These are phyloP conservation scores for Hyposoter didymator DNA, from an alignment of 2,888 invertebrate genomes.

Conservation along the genomic window DNA sequence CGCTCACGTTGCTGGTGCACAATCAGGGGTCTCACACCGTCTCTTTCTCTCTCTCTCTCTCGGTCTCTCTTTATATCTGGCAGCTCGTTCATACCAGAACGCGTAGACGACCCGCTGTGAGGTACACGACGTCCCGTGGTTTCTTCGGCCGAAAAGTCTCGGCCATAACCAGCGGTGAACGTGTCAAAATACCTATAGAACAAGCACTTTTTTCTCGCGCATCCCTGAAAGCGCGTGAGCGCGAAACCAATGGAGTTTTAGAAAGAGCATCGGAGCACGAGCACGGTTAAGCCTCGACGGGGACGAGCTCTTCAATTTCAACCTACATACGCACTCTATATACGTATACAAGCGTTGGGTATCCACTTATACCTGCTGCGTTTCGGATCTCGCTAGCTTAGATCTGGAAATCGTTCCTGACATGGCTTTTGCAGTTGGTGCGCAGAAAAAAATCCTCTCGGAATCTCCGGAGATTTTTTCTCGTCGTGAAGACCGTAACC, in stretches of 20 bases:
- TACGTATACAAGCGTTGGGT: not conserved
- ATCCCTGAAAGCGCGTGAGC: conserved; percentile 67
- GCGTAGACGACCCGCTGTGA: conserved; percentile 75
- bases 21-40: conserved; percentile 15
- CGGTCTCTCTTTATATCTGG: conserved; percentile 20
- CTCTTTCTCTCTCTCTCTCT: conserved; percentile 21
- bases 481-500: conserved; percentile 40
- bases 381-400: conserved; percentile 39
- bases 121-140: conserved; percentile 81
- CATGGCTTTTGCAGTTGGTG: conserved; percentile 15
- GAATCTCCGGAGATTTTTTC: conserved; percentile 64
- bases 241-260: conserved; percentile 63
- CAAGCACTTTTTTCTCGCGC: conserved; percentile 72
- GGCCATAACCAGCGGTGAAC: conserved; percentile 80
- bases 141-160: conserved; percentile 78
- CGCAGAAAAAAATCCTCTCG: conserved; percentile 38
- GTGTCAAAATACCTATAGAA: conserved; percentile 82
- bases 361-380: conserved; percentile 61
- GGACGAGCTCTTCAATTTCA: conserved; percentile 26
- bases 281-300: conserved; percentile 43
- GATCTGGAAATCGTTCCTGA: conserved; percentile 57
- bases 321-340: conserved; percentile 3
- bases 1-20: conserved; percentile 51
- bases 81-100: conserved; percentile 69
- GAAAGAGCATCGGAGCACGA: conserved; percentile 51